Evolutionary conservation across 2,888 invertebrate species (phyloP).

Genomic region (Eupithecia exiguata): DNA sequence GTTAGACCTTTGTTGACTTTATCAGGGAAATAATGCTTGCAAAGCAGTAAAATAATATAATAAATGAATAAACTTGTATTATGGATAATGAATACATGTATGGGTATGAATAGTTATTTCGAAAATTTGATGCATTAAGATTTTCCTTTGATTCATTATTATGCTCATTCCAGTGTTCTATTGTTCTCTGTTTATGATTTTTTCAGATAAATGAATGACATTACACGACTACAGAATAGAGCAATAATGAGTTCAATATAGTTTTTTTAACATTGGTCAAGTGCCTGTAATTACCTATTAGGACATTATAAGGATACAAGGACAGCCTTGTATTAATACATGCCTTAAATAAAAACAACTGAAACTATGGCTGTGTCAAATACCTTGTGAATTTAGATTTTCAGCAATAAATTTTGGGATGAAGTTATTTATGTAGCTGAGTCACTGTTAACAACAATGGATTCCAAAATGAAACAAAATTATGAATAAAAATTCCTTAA

Average conservation of each 20-base stretch:
- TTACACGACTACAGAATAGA: too few species aligned
- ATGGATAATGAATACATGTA: too few species aligned
- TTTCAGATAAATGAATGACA: neutral
- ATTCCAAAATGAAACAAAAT: neutral
- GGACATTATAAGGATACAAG: constrained; percentile 4
- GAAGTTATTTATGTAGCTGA: constrained; percentile 8
- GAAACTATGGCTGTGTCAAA: neutral
- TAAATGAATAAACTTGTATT: too few species aligned
- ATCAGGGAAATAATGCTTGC: too few species aligned
- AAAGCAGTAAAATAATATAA: too few species aligned
- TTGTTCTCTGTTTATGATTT: neutral
- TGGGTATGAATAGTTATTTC: too few species aligned
- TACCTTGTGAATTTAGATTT: constrained; percentile 1
- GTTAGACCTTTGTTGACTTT: too few species aligned
- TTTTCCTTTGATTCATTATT: neutral
- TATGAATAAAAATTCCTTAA: neutral
- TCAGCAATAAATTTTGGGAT: constrained; percentile 11
- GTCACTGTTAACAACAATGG: constrained; percentile 8
- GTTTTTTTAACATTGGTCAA: neutral
- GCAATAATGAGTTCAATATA: neutral
- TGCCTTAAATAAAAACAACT: too few species aligned
- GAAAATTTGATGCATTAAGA: too few species aligned
- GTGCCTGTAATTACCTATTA: neutral
- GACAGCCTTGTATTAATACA: too few species aligned
- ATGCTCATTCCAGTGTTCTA: neutral